Evolutionary conservation across 1,140 invertebrate species (phyloP), one percentile per base, ranked within the genome.

Genomic region (Cotesia chilonis): DNA sequence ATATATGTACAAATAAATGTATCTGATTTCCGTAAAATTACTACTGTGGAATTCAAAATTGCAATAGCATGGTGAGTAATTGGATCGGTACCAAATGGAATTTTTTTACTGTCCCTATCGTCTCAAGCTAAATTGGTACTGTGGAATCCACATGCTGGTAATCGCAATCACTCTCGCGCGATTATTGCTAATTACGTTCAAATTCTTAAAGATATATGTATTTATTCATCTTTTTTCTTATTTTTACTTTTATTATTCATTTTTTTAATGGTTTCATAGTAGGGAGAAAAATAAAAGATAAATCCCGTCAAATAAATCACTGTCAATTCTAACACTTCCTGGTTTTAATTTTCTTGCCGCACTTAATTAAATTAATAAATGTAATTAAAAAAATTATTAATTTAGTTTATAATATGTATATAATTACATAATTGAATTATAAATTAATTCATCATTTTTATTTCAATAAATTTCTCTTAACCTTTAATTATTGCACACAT

Each of bases 101-200:
- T 70, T 64, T 68, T 64, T 41, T 9, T 64, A 17, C 36, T 63
- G 37, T 54, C 37, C 36, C 14, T 61, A 52, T 64, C 14, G 61
- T 55, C 68, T 73, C 67, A 68, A 57, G 66, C 47, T 54, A 73
- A 73, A 73, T 73, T 73, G 71, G 57, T 63, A 55, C 59, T 55
- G 57, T 52, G 71, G 71, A 73, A 73, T 73, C 57, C 66, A 59
- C 41, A 41, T 36, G 7, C 14, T 51, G 28, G 59, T 73, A 73
- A 73, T 73, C 71, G 65, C 47, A 73, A 72, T 72, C 60, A 61
- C 54, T 37, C 66, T 64, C 66, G 6, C 7, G 14, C 71, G 71
- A 73, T 73, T 73, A 73, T 73, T 73, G 59, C 71, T 73, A 73
- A 73, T 73, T 69, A 73, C 71, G 47, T n/a, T 41, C 35, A 68